These are phyloP conservation scores for Allobates femoralis DNA, from an alignment of 2,797 vertebrate genomes.

Conservation along the genomic window DNA sequence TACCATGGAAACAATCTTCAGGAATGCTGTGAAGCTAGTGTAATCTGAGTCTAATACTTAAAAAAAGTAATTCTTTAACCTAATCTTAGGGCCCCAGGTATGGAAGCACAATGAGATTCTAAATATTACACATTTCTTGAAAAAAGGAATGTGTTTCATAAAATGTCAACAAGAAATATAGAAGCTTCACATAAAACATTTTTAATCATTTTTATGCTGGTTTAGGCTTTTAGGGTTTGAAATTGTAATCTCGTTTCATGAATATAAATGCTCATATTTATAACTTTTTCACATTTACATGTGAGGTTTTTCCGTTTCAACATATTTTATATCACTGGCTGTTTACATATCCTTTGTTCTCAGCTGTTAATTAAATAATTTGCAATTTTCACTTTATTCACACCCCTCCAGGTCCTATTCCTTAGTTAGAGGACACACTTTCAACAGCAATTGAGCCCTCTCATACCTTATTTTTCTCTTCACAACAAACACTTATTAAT, in stretches of 20 bases:
- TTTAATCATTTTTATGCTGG: not conserved
- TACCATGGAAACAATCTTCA: too few relatives aligned
- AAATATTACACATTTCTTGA: too few relatives aligned
- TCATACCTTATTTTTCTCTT: not conserved
- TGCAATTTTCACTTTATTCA: not conserved
- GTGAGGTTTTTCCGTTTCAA: not conserved
- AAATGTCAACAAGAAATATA: too few relatives aligned
- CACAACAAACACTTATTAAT: not conserved
- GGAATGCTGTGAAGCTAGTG: too few relatives aligned
- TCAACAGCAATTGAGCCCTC: too few relatives aligned
- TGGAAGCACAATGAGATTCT: too few relatives aligned
- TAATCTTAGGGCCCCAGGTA: too few relatives aligned
- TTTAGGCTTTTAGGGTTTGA: slow-evolving; percentile 1
- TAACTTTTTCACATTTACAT: not conserved
- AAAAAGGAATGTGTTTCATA: too few relatives aligned
- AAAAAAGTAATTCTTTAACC: too few relatives aligned
- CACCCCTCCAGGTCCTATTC: not conserved
- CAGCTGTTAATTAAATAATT: not conserved
- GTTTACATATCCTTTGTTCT: not conserved
- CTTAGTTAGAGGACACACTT: not conserved
- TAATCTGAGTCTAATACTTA: too few relatives aligned
- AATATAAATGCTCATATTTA: too few relatives aligned
- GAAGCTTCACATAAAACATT: not conserved
- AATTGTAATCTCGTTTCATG: not conserved
- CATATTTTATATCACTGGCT: not conserved